A percentile compares a stretch with the other conserved stretches of the same genome.
phyloP scores from a whole-genome alignment of 2,888 invertebrate species.

The Zeuzera pyrina region DNA sequence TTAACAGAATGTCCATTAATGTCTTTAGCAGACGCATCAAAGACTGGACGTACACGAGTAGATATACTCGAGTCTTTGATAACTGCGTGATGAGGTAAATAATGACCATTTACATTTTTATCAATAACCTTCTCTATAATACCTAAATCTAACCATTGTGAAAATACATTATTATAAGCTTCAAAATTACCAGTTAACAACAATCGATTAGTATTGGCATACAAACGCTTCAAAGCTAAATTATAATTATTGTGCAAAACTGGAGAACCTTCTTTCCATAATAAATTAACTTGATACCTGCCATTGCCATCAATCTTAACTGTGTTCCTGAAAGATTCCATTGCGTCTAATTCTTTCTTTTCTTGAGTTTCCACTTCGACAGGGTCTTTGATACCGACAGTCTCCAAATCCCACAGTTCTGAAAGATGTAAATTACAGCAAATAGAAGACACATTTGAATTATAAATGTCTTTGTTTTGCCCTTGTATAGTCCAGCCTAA shows the following conservation, averaged over 20 bases:
- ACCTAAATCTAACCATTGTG: background rate
- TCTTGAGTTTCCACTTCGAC: background rate
- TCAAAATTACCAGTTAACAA: background rate
- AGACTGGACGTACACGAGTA: constrained; percentile 8
- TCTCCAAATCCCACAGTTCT: background rate
- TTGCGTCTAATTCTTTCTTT: background rate
- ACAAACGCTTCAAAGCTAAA: background rate
- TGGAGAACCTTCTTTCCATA: background rate
- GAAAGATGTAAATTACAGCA: background rate
- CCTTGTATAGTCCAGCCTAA: background rate
- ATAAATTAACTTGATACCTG: constrained; percentile 2
- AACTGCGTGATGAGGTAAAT: constrained; percentile 7
- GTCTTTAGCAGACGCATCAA: constrained; percentile 11
- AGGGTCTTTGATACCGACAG: background rate
- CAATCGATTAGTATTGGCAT: background rate
- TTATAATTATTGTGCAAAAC: background rate
- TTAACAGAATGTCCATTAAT: constrained; percentile 10
- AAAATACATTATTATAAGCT: constrained; percentile 1
- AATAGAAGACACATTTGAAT: no score
- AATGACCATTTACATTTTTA: constrained; percentile 4
- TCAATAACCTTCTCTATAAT: background rate
- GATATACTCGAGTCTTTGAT: constrained; percentile 8
- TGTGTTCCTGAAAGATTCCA: background rate
- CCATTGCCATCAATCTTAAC: background rate
- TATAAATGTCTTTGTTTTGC: no score